These are phyloP conservation scores for Protosalanx chinensis DNA, from an alignment of 2,797 vertebrate species.

Conservation along the genomic window DNA sequence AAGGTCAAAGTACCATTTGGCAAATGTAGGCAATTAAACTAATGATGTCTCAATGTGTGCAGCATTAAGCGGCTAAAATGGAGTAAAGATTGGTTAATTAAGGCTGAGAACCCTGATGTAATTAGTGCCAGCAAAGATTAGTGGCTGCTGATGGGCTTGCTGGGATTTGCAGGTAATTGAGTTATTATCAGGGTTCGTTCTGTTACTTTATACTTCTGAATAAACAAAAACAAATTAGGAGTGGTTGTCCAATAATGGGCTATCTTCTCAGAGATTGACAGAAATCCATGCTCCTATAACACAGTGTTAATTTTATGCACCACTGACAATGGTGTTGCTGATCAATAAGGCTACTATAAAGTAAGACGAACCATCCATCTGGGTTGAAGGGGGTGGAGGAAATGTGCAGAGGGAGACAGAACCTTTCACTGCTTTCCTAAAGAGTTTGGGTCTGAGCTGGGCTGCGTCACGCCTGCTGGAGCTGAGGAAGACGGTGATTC, in stretches of 20 bases:
- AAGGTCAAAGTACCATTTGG: constrained; percentile 57
- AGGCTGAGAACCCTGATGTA: constrained; percentile 76
- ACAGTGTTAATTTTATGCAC: constrained; percentile 83
- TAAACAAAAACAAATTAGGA: constrained; percentile 84
- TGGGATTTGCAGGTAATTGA: constrained; percentile 77
- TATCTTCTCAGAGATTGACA: constrained; percentile 75
- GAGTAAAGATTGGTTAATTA: constrained; percentile 82
- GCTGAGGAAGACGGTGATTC: too few relatives aligned
- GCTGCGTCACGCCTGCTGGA: not conserved
- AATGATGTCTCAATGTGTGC: constrained; percentile 63
- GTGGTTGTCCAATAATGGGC: constrained; percentile 68
- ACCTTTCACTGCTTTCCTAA: constrained; percentile 42
- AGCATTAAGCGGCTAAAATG: constrained; percentile 74
- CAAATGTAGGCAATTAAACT: constrained; percentile 62
- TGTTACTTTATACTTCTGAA: constrained; percentile 79
- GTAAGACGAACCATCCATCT: constrained; percentile 71
- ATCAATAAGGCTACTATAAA: constrained; percentile 77
- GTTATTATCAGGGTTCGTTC: constrained; percentile 73
- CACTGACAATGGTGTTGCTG: constrained; percentile 70
- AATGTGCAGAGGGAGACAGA: not conserved
- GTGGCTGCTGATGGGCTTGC: constrained; percentile 60
- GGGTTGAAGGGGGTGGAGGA: constrained; percentile 44
- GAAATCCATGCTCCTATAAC: constrained; percentile 78
- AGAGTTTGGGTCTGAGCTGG: constrained; percentile 18
- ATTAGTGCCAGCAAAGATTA: constrained; percentile 80